Evolutionary conservation across 2,113 vertebrate species (phyloP).

Genomic region (Amblyopsis rosae): DNA sequence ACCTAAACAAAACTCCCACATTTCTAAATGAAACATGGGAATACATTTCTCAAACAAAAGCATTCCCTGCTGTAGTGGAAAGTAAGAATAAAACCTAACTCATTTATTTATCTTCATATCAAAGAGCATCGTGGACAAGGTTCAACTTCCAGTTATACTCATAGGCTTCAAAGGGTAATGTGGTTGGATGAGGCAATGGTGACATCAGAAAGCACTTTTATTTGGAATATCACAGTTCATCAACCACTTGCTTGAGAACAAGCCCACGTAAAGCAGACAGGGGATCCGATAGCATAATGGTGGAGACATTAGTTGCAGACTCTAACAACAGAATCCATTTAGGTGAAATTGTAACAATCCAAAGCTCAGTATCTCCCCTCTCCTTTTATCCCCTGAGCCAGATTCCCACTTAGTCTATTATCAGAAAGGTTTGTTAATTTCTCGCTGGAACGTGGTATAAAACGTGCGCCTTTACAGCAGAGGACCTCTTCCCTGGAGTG

Average conservation of each 20-base stretch:
- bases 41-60: constrained; percentile 6
- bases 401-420: not conserved
- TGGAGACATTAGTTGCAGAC: constrained; percentile 24
- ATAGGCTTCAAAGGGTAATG: constrained; percentile 56
- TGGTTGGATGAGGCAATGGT: constrained; percentile 62
- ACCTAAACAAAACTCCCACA: constrained; percentile 7
- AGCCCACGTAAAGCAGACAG: constrained; percentile 18
- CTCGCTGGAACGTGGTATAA: constrained; percentile 9
- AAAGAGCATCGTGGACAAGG: constrained; percentile 51
- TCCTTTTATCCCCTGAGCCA: not conserved
- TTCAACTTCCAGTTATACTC: constrained; percentile 40
- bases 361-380: not conserved
- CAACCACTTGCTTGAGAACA: constrained; percentile 26
- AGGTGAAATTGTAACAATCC: not conserved
- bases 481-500: constrained; percentile 20
- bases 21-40: not conserved
- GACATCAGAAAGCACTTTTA: constrained; percentile 65
- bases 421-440: constrained; percentile 2
- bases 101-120: constrained; percentile 47
- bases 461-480: constrained; percentile 19
- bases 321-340: constrained; percentile 17
- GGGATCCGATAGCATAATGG: constrained; percentile 23
- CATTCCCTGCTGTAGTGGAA: constrained; percentile 3
- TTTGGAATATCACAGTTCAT: constrained; percentile 64
- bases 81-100: constrained; percentile 32